These are phyloP conservation scores for Cephalotes varians DNA, from an alignment of 2,888 invertebrate species.

Conservation along the genomic window DNA sequence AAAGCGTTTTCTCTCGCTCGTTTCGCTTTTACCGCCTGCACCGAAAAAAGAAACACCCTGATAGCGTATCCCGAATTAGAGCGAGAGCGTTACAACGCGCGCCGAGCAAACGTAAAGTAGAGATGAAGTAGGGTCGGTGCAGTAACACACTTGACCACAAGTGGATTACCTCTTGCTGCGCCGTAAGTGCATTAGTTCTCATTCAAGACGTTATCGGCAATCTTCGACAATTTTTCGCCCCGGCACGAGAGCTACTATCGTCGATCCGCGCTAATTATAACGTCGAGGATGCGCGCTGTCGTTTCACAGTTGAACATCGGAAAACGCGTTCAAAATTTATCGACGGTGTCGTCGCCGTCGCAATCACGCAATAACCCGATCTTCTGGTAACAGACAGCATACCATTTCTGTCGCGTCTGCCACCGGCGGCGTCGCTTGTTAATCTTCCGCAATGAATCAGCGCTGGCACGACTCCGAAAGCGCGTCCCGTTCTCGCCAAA, in stretches of 20 bases:
- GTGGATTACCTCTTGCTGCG: constrained; percentile 47
- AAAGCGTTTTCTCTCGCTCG: not conserved
- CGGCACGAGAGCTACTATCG: not conserved
- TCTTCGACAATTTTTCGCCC: constrained; percentile 23
- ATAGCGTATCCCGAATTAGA: constrained; percentile 36
- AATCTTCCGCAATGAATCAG: constrained; percentile 65
- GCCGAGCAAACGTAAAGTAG: constrained; percentile 14
- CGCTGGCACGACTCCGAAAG: constrained; percentile 65
- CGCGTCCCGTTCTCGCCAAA: constrained; percentile 52
- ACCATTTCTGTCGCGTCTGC: constrained; percentile 49
- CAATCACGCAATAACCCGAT: constrained; percentile 27
- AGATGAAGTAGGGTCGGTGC: constrained; percentile 31
- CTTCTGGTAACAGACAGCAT: constrained; percentile 34
- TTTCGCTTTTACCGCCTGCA: not conserved
- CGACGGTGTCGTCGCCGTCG: not conserved
- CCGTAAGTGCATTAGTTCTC: constrained; percentile 40
- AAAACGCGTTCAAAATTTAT: constrained; percentile 13
- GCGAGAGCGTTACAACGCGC: constrained; percentile 22
- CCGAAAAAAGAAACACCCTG: not conserved
- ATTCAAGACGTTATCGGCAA: constrained; percentile 36
- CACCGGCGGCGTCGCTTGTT: constrained; percentile 51
- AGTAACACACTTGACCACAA: constrained; percentile 41
- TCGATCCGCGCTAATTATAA: constrained; percentile 22
- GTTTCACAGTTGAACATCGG: not conserved
- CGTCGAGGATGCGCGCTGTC: not conserved